These are phyloP conservation scores for Campoplex nolae DNA, from an alignment of 2,888 invertebrate genomes.

Conservation along the genomic window DNA sequence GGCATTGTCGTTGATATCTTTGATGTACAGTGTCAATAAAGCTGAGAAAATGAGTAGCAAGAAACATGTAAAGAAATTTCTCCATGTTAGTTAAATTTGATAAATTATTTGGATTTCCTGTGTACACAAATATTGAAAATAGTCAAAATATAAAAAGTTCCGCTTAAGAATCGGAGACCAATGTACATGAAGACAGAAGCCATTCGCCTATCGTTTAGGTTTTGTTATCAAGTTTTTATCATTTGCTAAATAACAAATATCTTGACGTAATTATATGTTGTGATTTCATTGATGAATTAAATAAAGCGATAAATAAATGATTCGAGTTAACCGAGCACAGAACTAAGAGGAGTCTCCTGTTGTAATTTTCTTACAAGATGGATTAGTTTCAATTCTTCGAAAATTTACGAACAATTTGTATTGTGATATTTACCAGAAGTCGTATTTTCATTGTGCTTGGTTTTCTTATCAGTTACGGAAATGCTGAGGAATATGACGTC, in stretches of 20 bases:
- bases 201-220: no score
- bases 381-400: background rate
- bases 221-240: no score
- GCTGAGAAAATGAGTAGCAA: slow-evolving; percentile 81
- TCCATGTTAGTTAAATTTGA: background rate
- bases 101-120: background rate
- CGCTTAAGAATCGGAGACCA: no score
- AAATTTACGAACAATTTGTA: background rate
- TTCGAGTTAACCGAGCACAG: background rate
- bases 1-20: slow-evolving; percentile 88
- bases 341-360: background rate
- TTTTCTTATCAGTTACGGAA: slow-evolving; percentile 85
- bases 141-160: background rate
- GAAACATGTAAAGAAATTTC: background rate
- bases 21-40: slow-evolving; percentile 86
- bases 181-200: no score
- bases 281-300: background rate
- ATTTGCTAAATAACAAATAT: no score
- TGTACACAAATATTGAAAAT: background rate
- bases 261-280: background rate
- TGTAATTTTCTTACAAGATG: background rate
- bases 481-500: slow-evolving; percentile 87
- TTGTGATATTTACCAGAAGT: slow-evolving; percentile 85
- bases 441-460: slow-evolving; percentile 84
- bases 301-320: no score